Conservation (phyloP, 2,888 invertebrate species). For the Pristionchus mayeri region DNA sequence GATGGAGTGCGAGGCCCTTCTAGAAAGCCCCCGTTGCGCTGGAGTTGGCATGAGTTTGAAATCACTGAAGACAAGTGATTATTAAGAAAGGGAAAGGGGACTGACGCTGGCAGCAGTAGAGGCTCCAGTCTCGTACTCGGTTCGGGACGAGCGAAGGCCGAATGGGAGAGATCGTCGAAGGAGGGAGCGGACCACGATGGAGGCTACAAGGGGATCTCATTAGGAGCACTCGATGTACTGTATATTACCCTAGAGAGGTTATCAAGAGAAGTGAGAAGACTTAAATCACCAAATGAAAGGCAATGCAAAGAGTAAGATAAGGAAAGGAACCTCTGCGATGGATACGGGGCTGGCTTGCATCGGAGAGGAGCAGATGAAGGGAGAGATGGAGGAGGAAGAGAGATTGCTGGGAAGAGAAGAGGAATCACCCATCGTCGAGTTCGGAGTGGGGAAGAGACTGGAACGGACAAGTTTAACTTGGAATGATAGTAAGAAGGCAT, state of each 20-base stretch:
- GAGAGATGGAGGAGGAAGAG: neutral
- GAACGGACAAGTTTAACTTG: neutral
- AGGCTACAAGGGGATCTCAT: no score
- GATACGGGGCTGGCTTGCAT: neutral
- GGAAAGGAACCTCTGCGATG: neutral
- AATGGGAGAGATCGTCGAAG: slow-evolving; percentile 18
- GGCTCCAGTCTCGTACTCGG: neutral
- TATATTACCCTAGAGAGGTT: no score
- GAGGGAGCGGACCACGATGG: neutral
- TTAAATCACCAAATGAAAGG: neutral
- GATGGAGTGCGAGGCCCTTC: slow-evolving; percentile 49
- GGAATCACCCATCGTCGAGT: slow-evolving; percentile 36
- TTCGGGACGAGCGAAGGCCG: neutral
- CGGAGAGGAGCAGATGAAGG: slow-evolving; percentile 25
- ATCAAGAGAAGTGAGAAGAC: no score
- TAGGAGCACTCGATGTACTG: no score
- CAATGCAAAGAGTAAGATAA: neutral
- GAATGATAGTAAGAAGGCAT: neutral
- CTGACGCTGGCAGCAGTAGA: neutral
- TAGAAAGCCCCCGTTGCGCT: slow-evolving; percentile 85
- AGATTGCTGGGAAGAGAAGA: neutral
- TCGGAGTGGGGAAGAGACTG: slow-evolving; percentile 49
- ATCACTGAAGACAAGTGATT: neutral
- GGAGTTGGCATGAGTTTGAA: slow-evolving; percentile 93
- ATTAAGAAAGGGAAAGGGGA: neutral